A percentile compares a stretch with the other conserved stretches of the same genome.
These are phyloP conservation scores for Meganola albula DNA, from an alignment of 2,888 invertebrate species.

Conservation along the genomic window DNA sequence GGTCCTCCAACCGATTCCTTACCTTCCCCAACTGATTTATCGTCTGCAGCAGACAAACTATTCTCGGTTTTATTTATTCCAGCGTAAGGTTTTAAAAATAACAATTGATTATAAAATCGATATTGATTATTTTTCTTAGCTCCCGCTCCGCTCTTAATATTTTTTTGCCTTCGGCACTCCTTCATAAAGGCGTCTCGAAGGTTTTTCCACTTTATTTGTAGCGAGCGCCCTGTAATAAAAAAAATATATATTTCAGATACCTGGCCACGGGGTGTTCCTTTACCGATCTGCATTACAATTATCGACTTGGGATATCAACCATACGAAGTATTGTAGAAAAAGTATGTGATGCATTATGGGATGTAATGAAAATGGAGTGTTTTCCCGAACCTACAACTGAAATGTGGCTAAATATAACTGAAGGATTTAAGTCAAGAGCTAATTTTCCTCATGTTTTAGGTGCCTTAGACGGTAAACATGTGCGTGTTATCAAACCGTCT, in stretches of 20 bases:
- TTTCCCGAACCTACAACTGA: slow-evolving; percentile 18
- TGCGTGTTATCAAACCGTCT: slow-evolving; percentile 8
- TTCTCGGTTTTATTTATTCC: no score
- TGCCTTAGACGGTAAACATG: no score
- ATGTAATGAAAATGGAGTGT: slow-evolving; percentile 18
- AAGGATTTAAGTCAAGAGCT: slow-evolving; percentile 4
- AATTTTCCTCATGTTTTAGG: slow-evolving; percentile 11
- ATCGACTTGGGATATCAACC: slow-evolving; percentile 30
- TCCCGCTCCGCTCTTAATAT: no score
- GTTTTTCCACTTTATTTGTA: slow-evolving; percentile 31
- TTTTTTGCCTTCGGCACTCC: no score
- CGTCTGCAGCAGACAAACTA: no score
- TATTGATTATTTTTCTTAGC: no score
- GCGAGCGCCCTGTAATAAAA: slow-evolving; percentile 21
- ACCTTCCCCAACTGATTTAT: no score
- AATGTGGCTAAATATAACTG: no score
- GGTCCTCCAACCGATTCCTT: no score
- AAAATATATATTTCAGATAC: slow-evolving; percentile 27
- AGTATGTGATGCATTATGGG: slow-evolving; percentile 30
- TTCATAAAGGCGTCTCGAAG: slow-evolving; percentile 26
- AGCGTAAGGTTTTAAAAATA: no score
- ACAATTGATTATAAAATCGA: no score
- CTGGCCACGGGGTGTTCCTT: slow-evolving; percentile 28
- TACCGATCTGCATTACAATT: slow-evolving; percentile 24
- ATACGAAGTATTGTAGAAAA: slow-evolving; percentile 26